Evolutionary conservation across 2,113 vertebrate species (phyloP).

Genomic region (Capreolus pygargus): DNA sequence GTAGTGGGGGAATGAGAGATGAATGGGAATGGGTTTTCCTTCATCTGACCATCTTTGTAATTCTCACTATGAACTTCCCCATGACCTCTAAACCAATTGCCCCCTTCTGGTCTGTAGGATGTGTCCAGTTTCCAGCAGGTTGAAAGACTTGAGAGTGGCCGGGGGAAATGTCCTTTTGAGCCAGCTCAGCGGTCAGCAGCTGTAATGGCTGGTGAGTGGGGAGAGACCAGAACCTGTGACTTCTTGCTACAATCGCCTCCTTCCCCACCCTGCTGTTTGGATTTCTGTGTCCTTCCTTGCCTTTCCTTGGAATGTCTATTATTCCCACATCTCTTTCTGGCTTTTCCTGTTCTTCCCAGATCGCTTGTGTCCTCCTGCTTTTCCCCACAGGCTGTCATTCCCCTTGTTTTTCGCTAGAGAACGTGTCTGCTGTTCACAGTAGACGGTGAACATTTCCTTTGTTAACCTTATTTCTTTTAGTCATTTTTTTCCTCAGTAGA

Average conservation of each 20-base stretch:
- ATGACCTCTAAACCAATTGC: slow-evolving; percentile 60
- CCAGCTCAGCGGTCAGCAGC: slow-evolving; percentile 89
- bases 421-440: neutral
- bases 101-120: slow-evolving; percentile 80
- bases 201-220: slow-evolving; percentile 85
- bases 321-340: slow-evolving; percentile 2
- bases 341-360: slow-evolving; percentile 1
- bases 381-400: neutral
- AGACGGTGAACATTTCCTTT: neutral
- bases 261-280: slow-evolving; percentile 43
- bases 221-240: slow-evolving; percentile 47
- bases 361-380: slow-evolving; percentile 26
- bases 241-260: slow-evolving; percentile 52
- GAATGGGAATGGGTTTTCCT: slow-evolving; percentile 29
- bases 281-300: slow-evolving; percentile 15
- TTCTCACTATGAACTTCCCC: slow-evolving; percentile 38
- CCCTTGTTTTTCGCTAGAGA: neutral
- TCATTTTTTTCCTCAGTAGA: neutral
- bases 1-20: neutral
- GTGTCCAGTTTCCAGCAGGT: slow-evolving; percentile 83
- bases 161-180: slow-evolving; percentile 91
- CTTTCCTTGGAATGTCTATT: slow-evolving; percentile 8
- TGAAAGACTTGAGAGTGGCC: slow-evolving; percentile 85
- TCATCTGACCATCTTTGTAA: slow-evolving; percentile 50
- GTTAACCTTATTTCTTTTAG: neutral